phyloP scores from a whole-genome alignment of 2,888 invertebrate genomes.

The Leucophora obtusa region DNA sequence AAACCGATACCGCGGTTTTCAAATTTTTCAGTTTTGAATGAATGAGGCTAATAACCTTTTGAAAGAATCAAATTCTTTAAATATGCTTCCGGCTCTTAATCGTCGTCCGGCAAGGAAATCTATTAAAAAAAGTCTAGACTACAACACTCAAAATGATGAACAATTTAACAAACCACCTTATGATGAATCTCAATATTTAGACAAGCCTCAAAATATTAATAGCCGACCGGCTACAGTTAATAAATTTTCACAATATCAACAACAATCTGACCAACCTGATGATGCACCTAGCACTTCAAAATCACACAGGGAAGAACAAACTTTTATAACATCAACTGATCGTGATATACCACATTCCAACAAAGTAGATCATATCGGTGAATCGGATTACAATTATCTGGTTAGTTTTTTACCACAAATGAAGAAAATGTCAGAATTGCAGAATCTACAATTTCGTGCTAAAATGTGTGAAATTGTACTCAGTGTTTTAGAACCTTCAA shows the following conservation, averaged over 20 bases:
- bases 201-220: conserved; percentile 73
- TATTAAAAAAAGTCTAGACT: too few relatives aligned
- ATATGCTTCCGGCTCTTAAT: too few relatives aligned
- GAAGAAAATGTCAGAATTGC: conserved; percentile 73
- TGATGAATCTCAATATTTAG: conserved; percentile 70
- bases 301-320: conserved; percentile 70
- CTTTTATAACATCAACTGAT: conserved; percentile 69
- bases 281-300: background rate
- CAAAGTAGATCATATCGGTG: conserved; percentile 71
- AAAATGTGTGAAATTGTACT: conserved; percentile 72
- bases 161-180: too few relatives aligned
- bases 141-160: too few relatives aligned
- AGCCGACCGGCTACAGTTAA: too few relatives aligned
- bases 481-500: conserved; percentile 67
- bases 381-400: conserved; percentile 74
- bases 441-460: conserved; percentile 73
- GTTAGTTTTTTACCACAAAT: conserved; percentile 74
- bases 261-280: background rate
- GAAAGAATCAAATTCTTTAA: too few relatives aligned
- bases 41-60: conserved; percentile 69
- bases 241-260: background rate
- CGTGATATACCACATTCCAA: conserved; percentile 59
- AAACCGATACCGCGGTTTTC: too few relatives aligned
- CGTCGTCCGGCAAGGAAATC: too few relatives aligned
- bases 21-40: too few relatives aligned